Base-by-base conservation (phyloP, 1,140 invertebrate genomes). In the Archegozetes longisetosus region DNA sequence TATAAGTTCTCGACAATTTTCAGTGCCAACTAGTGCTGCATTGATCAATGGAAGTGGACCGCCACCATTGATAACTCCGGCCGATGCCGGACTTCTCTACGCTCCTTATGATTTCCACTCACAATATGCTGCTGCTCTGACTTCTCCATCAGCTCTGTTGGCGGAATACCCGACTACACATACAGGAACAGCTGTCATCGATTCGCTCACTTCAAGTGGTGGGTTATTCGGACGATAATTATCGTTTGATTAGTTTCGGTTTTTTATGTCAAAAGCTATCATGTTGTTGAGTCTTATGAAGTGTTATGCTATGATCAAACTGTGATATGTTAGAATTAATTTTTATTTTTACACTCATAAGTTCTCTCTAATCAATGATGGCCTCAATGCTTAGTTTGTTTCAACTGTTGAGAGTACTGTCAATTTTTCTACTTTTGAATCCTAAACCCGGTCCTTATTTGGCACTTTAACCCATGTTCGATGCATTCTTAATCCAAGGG, bases 121-220 rank as follows among this genome's bases (percentile, higher is more conserved):
- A 9, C 88, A 88, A 71, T 91, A 90, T 73, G 32, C 32, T 6
- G 85, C 86, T 20, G 86, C 87, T 32, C 76, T 90, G 57, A 80
- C 82, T 28, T 82, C 82, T 28, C 85, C 86, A 58, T 6, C 32
- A 40, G 32, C 32, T 40, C 78, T 90, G 65, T 79, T 88, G 67
- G 83, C 85, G 66, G 86, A 88, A 70, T 89, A 89, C 77, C 81
- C 85, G 66, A 76, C 80, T 68, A 78, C 81, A 60, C 86, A 91
- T 78, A 85, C 88, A 81, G 55, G 40, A 48, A 40, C 32, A 6
- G 32, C 32, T 17, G 32, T 40, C 17, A 40, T 40, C 32, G 55
- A 57, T 17, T 40, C 27, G 12, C 24, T 51, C 12, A 63, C 61
- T 49, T 84, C 86, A 51, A 62, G 60, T 80, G 88, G 88, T 91